Base-by-base conservation (phyloP, 2,888 invertebrate species). In the Philereme transversata region DNA sequence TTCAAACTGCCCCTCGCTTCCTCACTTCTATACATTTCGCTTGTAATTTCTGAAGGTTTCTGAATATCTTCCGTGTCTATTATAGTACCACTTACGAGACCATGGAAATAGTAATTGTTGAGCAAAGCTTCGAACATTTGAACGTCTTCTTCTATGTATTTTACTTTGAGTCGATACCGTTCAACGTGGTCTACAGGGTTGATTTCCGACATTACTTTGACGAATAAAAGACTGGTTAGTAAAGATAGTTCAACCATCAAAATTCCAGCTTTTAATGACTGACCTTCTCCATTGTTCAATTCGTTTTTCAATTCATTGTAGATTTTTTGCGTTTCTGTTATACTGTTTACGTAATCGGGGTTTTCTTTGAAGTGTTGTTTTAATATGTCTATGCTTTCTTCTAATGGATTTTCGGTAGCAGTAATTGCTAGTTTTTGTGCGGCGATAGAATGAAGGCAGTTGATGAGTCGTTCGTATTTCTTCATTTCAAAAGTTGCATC, bases 131-230 rank as follows among this genome's bases (percentile, higher is more conserved):
- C 87, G 41, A 95, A 93, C 74, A 94, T 93, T 22, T 84, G 79
- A 4, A 96, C 94, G 80, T 97, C 96, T 72, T 97, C 95, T 34
- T 93, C 83, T 9, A 95, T 88, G 69, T 97, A 96, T 48, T 94
- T 83, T 7, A 95, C 93, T 85, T 97, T 97, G 0, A 97, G 82
- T 0, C 94, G 91, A 67, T 95, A 94, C 83, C 97, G 97, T 60
- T 96, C 95, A 0, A 97, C 95, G 0, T 98, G 97, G 90, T 99
- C 99, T 5, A 98, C 95, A 0, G 94, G 84, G 11, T 95, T 95
- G 8, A 96, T 88, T 78, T 94, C 93, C 0, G 94, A 91, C 76
- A 95, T 93, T 4, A 96, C 78, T 68, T 91, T 87, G 0, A 94
- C 78, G 71, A 94, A 93, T 0, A 95, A 68, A 22, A 93, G 81